Conservation (phyloP, 2,888 invertebrate species). For the Lobophora halterata region DNA sequence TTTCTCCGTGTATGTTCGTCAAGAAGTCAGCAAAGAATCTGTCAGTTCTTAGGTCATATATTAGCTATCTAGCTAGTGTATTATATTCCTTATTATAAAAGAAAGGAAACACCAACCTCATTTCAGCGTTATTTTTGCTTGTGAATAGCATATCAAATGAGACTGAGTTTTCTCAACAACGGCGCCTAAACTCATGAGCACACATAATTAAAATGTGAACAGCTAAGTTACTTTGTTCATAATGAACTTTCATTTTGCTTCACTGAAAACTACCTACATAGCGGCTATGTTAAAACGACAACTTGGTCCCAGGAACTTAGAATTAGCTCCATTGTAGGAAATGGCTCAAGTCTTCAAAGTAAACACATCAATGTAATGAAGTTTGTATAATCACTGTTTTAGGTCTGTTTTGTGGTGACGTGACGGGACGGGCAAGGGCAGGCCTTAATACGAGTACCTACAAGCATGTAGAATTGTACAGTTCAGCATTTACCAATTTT, state of each 20-base stretch:
- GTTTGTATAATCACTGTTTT: conserved; percentile 40
- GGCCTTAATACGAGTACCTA: conserved; percentile 4
- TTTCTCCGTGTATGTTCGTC: too few relatives aligned
- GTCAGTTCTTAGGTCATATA: too few relatives aligned
- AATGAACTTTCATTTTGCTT: conserved; percentile 29
- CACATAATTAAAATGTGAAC: conserved; percentile 29
- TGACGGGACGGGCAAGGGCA: conserved; percentile 9
- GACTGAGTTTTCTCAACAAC: conserved; percentile 20
- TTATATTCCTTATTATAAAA: too few relatives aligned
- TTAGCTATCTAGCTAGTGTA: too few relatives aligned
- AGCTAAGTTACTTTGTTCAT: conserved; percentile 25
- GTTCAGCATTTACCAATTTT: background rate
- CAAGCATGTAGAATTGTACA: background rate
- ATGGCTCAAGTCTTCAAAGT: conserved; percentile 42
- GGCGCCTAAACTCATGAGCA: conserved; percentile 25
- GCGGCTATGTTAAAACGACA: conserved; percentile 34
- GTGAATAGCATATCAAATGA: conserved; percentile 23
- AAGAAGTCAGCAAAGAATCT: too few relatives aligned
- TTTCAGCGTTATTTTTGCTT: conserved; percentile 10
- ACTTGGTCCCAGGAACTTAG: conserved; percentile 37
- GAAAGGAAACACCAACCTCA: too few relatives aligned
- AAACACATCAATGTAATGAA: conserved; percentile 52
- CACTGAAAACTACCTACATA: conserved; percentile 25
- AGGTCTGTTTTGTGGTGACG: conserved; percentile 14
- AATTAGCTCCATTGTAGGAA: conserved; percentile 40